Conservation (phyloP, 2,797 vertebrate genomes). For the Pipistrellus pipistrellus region DNA sequence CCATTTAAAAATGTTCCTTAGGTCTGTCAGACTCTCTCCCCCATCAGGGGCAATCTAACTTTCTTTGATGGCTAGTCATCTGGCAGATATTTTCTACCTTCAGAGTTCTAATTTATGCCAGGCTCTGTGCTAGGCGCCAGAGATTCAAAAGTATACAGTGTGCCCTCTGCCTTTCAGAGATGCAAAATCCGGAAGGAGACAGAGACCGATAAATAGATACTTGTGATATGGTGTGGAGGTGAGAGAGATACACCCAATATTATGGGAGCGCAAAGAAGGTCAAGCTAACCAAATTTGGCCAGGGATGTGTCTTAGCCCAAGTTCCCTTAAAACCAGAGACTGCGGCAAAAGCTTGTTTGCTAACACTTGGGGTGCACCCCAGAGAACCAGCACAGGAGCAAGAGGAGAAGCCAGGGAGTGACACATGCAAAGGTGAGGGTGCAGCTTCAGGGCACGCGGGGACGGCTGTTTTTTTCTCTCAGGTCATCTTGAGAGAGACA, state of each 20-base stretch:
- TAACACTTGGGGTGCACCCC: not conserved
- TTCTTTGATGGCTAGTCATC: constrained; percentile 41
- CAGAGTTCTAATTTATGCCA: constrained; percentile 57
- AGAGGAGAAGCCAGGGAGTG: not conserved
- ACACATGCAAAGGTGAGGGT: not conserved
- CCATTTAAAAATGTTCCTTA: not conserved
- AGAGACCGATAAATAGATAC: not conserved
- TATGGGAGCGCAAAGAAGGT: not conserved
- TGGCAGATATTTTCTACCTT: constrained; percentile 57
- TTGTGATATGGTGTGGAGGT: not conserved
- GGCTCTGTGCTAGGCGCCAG: not conserved
- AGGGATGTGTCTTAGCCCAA: not conserved
- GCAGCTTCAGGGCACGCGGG: rapidly evolving
- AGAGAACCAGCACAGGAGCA: not conserved
- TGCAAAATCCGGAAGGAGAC: not conserved
- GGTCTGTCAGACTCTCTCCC: constrained; percentile 49
- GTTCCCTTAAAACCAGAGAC: not conserved
- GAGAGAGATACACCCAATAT: rapidly evolving
- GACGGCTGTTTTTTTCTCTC: not conserved
- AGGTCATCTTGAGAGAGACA: not conserved
- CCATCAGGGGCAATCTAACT: constrained; percentile 42
- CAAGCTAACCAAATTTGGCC: not conserved
- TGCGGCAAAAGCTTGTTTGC: not conserved
- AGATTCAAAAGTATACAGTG: constrained; percentile 17
- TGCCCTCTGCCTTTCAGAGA: constrained; percentile 5